phyloP scores from a whole-genome alignment of 2,888 invertebrate genomes.

The Mellilla xanthometata region DNA sequence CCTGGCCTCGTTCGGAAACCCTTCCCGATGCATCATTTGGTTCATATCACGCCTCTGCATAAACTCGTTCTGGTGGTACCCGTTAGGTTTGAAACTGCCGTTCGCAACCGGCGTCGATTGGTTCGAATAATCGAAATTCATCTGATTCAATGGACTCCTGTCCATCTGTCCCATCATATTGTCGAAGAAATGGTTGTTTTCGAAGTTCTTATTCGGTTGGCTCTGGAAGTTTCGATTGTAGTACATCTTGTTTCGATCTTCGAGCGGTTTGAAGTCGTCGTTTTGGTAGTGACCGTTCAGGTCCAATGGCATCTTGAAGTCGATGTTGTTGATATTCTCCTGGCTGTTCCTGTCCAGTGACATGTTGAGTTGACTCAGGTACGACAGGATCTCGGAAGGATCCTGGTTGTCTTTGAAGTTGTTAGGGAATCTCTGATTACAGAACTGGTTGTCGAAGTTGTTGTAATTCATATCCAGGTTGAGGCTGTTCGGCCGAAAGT shows the following conservation, averaged over 20 bases:
- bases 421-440: slow-evolving; percentile 58
- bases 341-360: slow-evolving; percentile 56
- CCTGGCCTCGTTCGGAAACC: slow-evolving; percentile 56
- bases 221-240: slow-evolving; percentile 59
- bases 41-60: slow-evolving; percentile 61
- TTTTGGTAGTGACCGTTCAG: slow-evolving; percentile 60
- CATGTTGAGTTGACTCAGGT: slow-evolving; percentile 63
- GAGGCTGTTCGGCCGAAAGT: slow-evolving; percentile 65
- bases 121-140: slow-evolving; percentile 59
- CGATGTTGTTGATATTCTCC: slow-evolving; percentile 54
- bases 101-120: slow-evolving; percentile 50
- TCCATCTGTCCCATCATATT: slow-evolving; percentile 61
- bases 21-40: slow-evolving; percentile 55
- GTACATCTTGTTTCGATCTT: slow-evolving; percentile 56
- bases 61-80: slow-evolving; percentile 65
- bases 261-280: slow-evolving; percentile 60
- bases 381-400: slow-evolving; percentile 57
- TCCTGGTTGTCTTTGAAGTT: slow-evolving; percentile 68
- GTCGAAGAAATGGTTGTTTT: slow-evolving; percentile 61
- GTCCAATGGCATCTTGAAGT: slow-evolving; percentile 64
- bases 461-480: slow-evolving; percentile 67
- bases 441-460: slow-evolving; percentile 52
- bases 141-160: slow-evolving; percentile 51
- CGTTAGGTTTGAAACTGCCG: slow-evolving; percentile 62
- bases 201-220: slow-evolving; percentile 54